Percentiles rank a stretch among this genome's conserved stretches.
These are phyloP conservation scores for Myotis davidii DNA, from an alignment of 2,113 vertebrate genomes.

Conservation along the genomic window DNA sequence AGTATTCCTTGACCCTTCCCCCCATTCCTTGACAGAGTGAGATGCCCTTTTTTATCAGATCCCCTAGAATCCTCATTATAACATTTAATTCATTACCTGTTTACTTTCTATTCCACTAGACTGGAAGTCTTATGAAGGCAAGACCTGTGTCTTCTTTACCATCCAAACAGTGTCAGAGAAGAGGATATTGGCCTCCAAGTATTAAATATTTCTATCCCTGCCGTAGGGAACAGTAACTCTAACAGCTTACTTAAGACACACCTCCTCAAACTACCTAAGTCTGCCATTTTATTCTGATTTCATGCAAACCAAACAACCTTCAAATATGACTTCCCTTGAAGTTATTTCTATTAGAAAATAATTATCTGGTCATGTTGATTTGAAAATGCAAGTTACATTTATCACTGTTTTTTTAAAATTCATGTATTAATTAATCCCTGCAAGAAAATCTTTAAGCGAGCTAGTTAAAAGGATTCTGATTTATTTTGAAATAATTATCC, in stretches of 20 bases:
- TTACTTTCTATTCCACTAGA: neutral
- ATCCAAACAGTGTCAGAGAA: neutral
- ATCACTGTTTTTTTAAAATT: neutral
- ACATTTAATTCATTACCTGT: neutral
- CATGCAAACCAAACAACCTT: neutral
- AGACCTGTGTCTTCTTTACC: neutral
- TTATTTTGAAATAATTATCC: neutral
- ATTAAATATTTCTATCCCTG: neutral
- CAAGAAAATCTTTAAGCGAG: no score
- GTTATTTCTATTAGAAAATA: neutral
- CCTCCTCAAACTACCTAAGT: neutral
- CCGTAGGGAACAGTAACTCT: neutral
- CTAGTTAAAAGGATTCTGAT: no score
- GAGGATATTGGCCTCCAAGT: neutral
- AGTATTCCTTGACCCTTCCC: neutral
- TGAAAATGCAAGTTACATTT: conserved; percentile 31
- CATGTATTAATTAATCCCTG: neutral
- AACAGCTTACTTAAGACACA: neutral
- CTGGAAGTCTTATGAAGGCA: neutral
- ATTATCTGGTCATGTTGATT: conserved; percentile 11
- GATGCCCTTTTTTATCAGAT: neutral
- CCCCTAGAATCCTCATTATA: neutral
- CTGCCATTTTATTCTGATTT: neutral
- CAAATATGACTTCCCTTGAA: neutral
- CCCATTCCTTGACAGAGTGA: neutral